Conservation (phyloP, 2,888 invertebrate genomes). For the Antitype chi region DNA sequence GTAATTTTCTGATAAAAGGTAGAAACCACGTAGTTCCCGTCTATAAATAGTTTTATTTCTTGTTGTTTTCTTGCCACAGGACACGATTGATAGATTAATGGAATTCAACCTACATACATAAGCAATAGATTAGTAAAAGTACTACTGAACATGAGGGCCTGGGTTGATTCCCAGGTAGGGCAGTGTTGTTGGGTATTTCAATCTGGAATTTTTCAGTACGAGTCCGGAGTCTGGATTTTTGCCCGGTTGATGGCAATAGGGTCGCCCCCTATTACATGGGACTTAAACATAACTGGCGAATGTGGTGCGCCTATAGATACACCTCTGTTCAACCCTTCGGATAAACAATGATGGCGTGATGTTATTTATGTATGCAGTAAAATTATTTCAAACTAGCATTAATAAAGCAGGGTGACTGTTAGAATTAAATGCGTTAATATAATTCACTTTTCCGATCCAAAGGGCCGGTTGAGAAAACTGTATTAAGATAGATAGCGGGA, state of each 20-base stretch:
- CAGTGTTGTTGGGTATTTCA: too few relatives aligned
- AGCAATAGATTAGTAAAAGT: background rate
- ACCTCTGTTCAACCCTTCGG: too few relatives aligned
- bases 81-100: background rate
- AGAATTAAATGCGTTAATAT: background rate
- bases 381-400: background rate
- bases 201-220: too few relatives aligned
- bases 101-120: background rate
- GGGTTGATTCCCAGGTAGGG: too few relatives aligned
- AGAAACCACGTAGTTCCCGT: background rate
- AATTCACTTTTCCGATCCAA: slow-evolving; percentile 3
- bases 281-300: too few relatives aligned
- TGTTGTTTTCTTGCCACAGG: background rate
- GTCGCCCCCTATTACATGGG: too few relatives aligned
- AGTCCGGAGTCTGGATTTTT: too few relatives aligned
- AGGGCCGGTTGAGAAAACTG: background rate
- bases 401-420: background rate
- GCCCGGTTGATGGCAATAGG: too few relatives aligned
- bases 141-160: too few relatives aligned
- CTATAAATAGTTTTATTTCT: background rate
- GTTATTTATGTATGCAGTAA: too few relatives aligned
- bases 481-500: slow-evolving; percentile 1
- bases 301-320: too few relatives aligned
- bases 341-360: too few relatives aligned
- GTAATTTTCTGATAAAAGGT: slow-evolving; percentile 6